phyloP scores from a whole-genome alignment of 2,797 vertebrate genomes.

The Bovichtus variegatus region DNA sequence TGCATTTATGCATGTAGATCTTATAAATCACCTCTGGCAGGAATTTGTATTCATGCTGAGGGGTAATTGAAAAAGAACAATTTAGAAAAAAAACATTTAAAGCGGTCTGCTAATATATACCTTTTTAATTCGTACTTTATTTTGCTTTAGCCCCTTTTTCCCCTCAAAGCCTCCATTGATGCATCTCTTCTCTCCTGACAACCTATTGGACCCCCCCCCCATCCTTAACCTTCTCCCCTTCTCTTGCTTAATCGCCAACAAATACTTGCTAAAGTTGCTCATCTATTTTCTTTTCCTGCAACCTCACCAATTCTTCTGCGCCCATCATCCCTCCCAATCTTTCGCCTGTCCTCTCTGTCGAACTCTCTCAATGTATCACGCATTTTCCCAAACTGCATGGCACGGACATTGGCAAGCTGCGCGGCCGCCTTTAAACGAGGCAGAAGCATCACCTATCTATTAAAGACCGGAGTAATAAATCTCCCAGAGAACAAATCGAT shows the following conservation, averaged over 20 bases:
- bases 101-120: not conserved
- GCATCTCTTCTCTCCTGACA: slow-evolving; percentile 19
- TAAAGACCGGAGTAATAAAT: slow-evolving; percentile 61
- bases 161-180: slow-evolving; percentile 8
- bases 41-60: not conserved
- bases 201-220: not conserved
- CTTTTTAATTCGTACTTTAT: not conserved
- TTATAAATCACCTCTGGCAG: not conserved
- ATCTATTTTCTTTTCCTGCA: slow-evolving; percentile 21
- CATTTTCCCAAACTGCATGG: slow-evolving; percentile 3
- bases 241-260: slow-evolving; percentile 14
- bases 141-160: not conserved
- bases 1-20: slow-evolving; percentile 9
- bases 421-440: slow-evolving; percentile 54
- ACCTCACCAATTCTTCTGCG: slow-evolving; percentile 16
- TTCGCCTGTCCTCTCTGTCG: slow-evolving; percentile 21
- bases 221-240: not conserved
- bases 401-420: slow-evolving; percentile 8
- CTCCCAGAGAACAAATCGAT: slow-evolving; percentile 62
- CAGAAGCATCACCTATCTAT: slow-evolving; percentile 37
- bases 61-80: not conserved
- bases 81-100: not conserved
- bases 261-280: slow-evolving; percentile 22
- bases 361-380: slow-evolving; percentile 22
- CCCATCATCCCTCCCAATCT: slow-evolving; percentile 4